Evolutionary conservation across 1,140 invertebrate species (phyloP), one percentile per base, ranked within the genome.

Genomic region (Aphidius ervi): DNA sequence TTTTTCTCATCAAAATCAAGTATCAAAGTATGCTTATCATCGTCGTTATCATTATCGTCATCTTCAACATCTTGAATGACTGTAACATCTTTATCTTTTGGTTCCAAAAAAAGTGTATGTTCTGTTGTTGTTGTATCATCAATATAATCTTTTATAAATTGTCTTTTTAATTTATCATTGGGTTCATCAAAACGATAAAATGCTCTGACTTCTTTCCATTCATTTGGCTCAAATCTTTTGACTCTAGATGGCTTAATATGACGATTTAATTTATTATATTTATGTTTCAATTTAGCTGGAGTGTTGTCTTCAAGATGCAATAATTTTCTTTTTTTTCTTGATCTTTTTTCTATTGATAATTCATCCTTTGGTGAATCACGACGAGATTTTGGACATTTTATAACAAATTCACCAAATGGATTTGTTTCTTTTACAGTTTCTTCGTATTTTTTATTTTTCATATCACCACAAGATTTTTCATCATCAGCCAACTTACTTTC

Each of bases 181-280:
- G 9, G 3, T 10, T 23, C 1, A 10, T 47, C n/a, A 37, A 43
- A 31, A 10, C 10, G n/a, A 9, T 5, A 47, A 57, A 3, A 5
- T 37, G 9, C 6, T 31, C 2, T 9, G 2, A 47, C 52, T 48
- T 63, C 62, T 5, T 41, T 52, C 62, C 62, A 63, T 39, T 60
- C 62, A 39, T 53, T 46, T n/a, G 56, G 20, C 16, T 46, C n/a
- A 5, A 63, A 46, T 40, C 58, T 45, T 31, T 53, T 41, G 3
- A 63, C 43, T 37, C 46, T 45, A 9, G 62, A 57, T 7, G 62
- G 47, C 23, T 60, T 42, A 16, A 63, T n/a, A 6, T 47, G 46
- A 10, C 52, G 55, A 10, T 62, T 55, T 10, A 43, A 61, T 39
- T 47, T 23, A 41, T 61, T 43, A 9, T 56, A 43, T 39, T 60